A percentile compares a stretch with the other conserved stretches of the same genome.
Conservation (phyloP, 2,113 vertebrate species). For the Plotosus lineatus region DNA sequence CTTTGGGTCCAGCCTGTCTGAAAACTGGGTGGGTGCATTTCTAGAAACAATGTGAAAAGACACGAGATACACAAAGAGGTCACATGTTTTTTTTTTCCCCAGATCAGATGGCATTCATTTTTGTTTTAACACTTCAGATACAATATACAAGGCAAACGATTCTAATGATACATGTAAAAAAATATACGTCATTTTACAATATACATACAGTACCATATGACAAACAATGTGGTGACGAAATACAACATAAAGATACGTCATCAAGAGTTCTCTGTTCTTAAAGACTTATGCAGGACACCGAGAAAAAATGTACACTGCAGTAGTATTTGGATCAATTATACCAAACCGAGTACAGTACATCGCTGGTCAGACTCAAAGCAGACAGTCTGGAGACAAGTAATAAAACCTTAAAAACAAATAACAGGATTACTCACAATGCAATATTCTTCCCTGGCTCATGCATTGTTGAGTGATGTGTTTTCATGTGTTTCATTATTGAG, state of each 20-base stretch:
- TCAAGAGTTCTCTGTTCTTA: constrained; percentile 60
- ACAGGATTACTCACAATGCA: constrained; percentile 55
- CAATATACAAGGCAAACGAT: constrained; percentile 73
- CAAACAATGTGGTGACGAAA: constrained; percentile 63
- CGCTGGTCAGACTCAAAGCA: constrained; percentile 53
- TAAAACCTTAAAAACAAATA: constrained; percentile 56
- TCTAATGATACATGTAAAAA: constrained; percentile 75
- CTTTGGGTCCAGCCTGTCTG: background rate
- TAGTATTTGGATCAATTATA: constrained; percentile 52
- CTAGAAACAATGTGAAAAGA: background rate
- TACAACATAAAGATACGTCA: constrained; percentile 66
- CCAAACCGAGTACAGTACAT: constrained; percentile 57
- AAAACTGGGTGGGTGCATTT: background rate
- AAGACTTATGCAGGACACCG: constrained; percentile 57
- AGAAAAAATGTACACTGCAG: constrained; percentile 50
- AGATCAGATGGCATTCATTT: constrained; percentile 60
- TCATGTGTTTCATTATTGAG: constrained; percentile 66
- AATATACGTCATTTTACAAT: constrained; percentile 80
- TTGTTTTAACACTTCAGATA: constrained; percentile 64
- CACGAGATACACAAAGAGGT: constrained; percentile 20
- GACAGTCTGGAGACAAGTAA: constrained; percentile 56
- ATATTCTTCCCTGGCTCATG: constrained; percentile 63
- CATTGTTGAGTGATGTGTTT: constrained; percentile 57
- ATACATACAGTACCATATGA: constrained; percentile 71
- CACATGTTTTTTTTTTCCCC: constrained; percentile 22